Evolutionary conservation across 2,888 invertebrate genomes (phyloP).

Genomic region (Platycheirus rosarum): DNA sequence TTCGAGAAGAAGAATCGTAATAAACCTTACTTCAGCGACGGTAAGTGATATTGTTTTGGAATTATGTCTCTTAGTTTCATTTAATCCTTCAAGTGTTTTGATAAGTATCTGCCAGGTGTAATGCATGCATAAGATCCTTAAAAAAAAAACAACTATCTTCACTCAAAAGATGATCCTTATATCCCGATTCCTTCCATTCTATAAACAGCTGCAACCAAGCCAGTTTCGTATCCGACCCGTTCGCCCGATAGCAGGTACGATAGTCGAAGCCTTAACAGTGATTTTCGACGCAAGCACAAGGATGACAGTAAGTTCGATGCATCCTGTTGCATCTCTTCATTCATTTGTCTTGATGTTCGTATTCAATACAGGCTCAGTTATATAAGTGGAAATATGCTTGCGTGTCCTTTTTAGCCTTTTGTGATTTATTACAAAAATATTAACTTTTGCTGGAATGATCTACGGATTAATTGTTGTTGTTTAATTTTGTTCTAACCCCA

Average conservation of each 20-base stretch:
- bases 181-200: constrained; percentile 67
- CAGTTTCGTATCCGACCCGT: constrained; percentile 77
- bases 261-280: constrained; percentile 81
- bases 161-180: constrained; percentile 46
- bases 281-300: constrained; percentile 86
- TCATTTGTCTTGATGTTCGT: constrained; percentile 69
- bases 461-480: constrained; percentile 66
- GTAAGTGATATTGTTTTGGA: constrained; percentile 84
- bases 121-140: constrained; percentile 61
- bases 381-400: constrained; percentile 60
- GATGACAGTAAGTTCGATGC: constrained; percentile 85
- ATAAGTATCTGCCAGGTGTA: constrained; percentile 80
- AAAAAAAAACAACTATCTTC: constrained; percentile 27
- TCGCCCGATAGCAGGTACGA: constrained; percentile 80
- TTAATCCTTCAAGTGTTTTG: constrained; percentile 77
- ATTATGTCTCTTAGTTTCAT: constrained; percentile 34
- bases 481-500: constrained; percentile 48
- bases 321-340: constrained; percentile 70
- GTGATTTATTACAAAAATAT: constrained; percentile 54
- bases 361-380: constrained; percentile 49
- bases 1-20: constrained; percentile 84
- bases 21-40: constrained; percentile 87
- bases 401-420: constrained; percentile 67
- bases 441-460: constrained; percentile 70
- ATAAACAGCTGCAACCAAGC: constrained; percentile 66